Conservation (phyloP, 2,797 vertebrate species). For the Ibycter americanus region DNA sequence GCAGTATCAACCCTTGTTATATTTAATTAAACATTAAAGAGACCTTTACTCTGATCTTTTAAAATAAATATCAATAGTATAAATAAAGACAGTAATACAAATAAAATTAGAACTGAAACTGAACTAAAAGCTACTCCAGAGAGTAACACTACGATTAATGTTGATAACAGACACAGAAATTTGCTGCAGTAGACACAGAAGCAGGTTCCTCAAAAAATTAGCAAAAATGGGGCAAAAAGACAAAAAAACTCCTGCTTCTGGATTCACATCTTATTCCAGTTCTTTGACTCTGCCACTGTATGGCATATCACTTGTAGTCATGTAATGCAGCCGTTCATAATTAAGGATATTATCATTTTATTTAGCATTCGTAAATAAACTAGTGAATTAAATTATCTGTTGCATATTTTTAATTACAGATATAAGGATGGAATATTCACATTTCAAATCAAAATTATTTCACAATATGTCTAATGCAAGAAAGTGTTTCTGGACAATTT, state of each 20-base stretch:
- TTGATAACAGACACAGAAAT: neutral
- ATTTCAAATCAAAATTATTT: neutral
- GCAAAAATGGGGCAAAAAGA: neutral
- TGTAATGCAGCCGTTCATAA: neutral
- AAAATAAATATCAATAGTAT: neutral
- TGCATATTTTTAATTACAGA: neutral
- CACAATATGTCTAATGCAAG: neutral
- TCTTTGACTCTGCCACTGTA: neutral
- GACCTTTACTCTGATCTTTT: neutral
- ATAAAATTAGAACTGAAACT: neutral
- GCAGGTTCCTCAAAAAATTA: neutral
- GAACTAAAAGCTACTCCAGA: neutral
- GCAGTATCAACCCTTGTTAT: neutral
- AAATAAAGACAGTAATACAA: neutral
- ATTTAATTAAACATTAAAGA: neutral
- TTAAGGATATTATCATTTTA: neutral
- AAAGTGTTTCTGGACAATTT: neutral
- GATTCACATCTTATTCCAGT: neutral
- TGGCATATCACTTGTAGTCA: neutral
- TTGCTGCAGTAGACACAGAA: neutral
- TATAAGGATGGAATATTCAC: neutral
- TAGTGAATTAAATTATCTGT: neutral
- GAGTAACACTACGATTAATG: neutral
- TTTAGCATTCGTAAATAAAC: neutral
- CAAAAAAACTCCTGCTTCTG: neutral